These are phyloP conservation scores for Liparis tanakae DNA, from an alignment of 2,797 vertebrate genomes.

Conservation along the genomic window DNA sequence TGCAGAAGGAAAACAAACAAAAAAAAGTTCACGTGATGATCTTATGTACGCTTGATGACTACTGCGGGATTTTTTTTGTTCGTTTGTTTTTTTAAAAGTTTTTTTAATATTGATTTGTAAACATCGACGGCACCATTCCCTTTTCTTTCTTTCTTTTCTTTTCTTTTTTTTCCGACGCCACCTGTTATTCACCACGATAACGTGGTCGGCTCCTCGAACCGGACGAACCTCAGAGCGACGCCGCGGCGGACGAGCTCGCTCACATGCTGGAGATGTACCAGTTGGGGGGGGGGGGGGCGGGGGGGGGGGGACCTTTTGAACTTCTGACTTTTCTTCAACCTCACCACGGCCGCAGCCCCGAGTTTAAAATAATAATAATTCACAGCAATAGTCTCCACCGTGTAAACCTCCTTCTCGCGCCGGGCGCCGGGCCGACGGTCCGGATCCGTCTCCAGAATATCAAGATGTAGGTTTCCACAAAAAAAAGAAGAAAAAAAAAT, in stretches of 20 bases:
- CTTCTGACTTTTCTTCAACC: conserved; percentile 58
- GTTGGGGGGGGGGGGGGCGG: conserved; percentile 13
- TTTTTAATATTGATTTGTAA: conserved; percentile 59
- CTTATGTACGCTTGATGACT: conserved; percentile 81
- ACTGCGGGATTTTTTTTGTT: conserved; percentile 68
- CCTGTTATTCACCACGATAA: conserved; percentile 49
- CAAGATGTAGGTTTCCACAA: no score
- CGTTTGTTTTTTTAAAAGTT: conserved; percentile 16
- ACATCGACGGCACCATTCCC: conserved; percentile 67
- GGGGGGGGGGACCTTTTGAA: conserved; percentile 56
- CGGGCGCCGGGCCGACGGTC: no score
- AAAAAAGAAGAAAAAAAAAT: no score
- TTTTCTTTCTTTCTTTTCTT: background rate
- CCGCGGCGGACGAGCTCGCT: conserved; percentile 67
- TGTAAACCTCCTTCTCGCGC: conserved; percentile 32
- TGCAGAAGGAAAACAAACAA: conserved; percentile 71
- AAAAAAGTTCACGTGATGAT: conserved; percentile 71
- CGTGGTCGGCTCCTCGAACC: conserved; percentile 65
- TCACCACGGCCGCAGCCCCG: conserved; percentile 48
- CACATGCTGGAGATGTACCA: conserved; percentile 40
- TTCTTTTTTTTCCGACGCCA: conserved; percentile 49
- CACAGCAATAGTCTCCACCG: conserved; percentile 74
- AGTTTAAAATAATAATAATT: conserved; percentile 43
- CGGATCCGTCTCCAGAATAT: no score
- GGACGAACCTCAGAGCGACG: conserved; percentile 71